A percentile compares a stretch with the other conserved stretches of the same genome.
Conservation (phyloP, 2,113 vertebrate species). For the Microtus pennsylvanicus region DNA sequence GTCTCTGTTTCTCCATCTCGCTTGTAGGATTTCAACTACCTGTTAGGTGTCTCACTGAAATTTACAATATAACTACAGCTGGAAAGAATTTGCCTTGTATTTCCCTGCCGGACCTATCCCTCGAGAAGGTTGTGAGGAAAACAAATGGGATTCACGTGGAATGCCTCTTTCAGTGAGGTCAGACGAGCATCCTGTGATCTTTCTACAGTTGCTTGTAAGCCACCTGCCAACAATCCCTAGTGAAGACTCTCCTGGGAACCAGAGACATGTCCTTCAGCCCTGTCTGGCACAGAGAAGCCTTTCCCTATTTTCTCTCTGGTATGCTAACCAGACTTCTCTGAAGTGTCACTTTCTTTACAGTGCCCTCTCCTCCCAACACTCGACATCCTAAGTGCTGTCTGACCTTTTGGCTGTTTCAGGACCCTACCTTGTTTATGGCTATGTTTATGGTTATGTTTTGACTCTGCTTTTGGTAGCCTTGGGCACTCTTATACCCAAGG, state of each 20-base stretch:
- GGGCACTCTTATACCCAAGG: too few species aligned
- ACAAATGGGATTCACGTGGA: not conserved
- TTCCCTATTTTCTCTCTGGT: not conserved
- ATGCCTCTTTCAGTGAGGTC: not conserved
- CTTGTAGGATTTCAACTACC: not conserved
- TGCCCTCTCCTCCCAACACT: not conserved
- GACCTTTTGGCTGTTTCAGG: not conserved
- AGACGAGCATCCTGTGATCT: not conserved
- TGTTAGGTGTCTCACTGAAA: not conserved
- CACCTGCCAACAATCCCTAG: not conserved
- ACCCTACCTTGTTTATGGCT: not conserved
- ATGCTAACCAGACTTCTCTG: not conserved
- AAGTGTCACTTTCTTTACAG: not conserved
- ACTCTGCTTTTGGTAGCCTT: not conserved
- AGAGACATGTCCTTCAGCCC: not conserved
- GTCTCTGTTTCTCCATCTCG: not conserved
- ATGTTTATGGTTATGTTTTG: too few species aligned
- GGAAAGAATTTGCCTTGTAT: constrained; percentile 6
- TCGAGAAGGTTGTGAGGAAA: not conserved
- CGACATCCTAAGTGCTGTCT: not conserved
- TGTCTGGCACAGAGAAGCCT: not conserved
- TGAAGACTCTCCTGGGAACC: not conserved
- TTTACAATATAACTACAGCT: not conserved
- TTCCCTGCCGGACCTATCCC: not conserved
- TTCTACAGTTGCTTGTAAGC: not conserved